Percentiles rank a stretch among this genome's conserved stretches.
phyloP scores from a whole-genome alignment of 2,888 invertebrate species.

The Chorisops tibialis region DNA sequence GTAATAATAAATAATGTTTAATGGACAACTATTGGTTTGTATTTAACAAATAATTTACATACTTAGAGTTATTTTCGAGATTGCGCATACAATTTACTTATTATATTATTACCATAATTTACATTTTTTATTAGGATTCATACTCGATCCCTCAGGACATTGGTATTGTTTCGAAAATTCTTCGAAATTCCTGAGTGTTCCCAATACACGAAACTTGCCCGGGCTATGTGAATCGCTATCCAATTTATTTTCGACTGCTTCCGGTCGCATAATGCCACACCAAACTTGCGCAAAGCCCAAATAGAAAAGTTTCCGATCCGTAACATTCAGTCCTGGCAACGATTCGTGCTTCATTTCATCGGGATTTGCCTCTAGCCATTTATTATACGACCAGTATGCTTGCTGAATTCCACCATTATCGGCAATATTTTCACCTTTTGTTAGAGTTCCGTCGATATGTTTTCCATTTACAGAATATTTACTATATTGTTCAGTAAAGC shows the following conservation, averaged over 20 bases:
- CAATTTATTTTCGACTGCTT: slow-evolving; percentile 34
- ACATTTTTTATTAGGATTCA: slow-evolving; percentile 22
- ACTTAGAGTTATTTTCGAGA: background rate
- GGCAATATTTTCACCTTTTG: slow-evolving; percentile 37
- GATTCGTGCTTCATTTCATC: slow-evolving; percentile 28
- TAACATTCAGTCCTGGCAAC: slow-evolving; percentile 34
- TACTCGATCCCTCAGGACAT: slow-evolving; percentile 32
- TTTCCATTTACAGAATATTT: slow-evolving; percentile 35
- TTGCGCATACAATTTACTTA: background rate
- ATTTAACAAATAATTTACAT: no score
- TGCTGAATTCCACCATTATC: slow-evolving; percentile 37
- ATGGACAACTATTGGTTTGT: no score
- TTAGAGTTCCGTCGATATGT: slow-evolving; percentile 31
- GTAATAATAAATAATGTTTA: no score
- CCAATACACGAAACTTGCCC: slow-evolving; percentile 36
- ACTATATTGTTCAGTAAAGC: slow-evolving; percentile 37
- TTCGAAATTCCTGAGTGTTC: slow-evolving; percentile 34
- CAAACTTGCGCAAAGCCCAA: slow-evolving; percentile 37
- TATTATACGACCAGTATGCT: slow-evolving; percentile 35
- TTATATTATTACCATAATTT: slow-evolving; percentile 15
- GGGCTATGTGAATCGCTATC: slow-evolving; percentile 35
- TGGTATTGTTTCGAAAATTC: slow-evolving; percentile 35
- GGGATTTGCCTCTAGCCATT: slow-evolving; percentile 33
- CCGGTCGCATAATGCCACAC: slow-evolving; percentile 36
- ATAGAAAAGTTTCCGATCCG: slow-evolving; percentile 37